Evolutionary conservation across 2,888 invertebrate genomes (phyloP), one percentile per base, ranked within the genome.

Genomic region (Portevinia maculata): DNA sequence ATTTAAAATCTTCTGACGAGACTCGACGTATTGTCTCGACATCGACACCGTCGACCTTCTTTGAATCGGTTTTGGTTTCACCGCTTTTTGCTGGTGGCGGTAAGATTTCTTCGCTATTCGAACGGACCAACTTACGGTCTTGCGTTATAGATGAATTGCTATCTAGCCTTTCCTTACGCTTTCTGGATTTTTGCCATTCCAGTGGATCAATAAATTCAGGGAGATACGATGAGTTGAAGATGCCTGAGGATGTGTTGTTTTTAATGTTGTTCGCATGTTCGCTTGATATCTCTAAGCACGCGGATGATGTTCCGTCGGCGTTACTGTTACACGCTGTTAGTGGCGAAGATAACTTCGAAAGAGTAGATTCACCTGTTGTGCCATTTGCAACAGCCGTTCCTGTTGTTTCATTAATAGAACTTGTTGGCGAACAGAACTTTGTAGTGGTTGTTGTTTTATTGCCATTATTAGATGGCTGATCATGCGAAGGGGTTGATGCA

Each of bases 111-210:
- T 93, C 93, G 69, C 93, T 93, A 88, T 93, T 93, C 55, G 93
- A 93, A 84, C 93, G 91, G 83, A 93, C 92, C 74, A 93, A 91
- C 88, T 93, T 94, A 71, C 93, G 91, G 87, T 94, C 93, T 84
- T 92, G 92, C 52, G 91, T 92, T 67, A 91, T 89, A 28, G 92
- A 93, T 84, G 92, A 92, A 81, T 87, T 90, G 88, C 93, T 93
- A 88, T 94, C 93, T 86, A 93, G 92, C 48, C 93, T 91, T 87
- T 94, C 94, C 89, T 93, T 94, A 84, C 94, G 91, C 88, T 94
- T 93, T 71, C 93, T 90, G 39, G 93, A 90, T 87, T 89, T 90
- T 84, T 90, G 90, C 90, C 91, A 91, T 89, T 91, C 91, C 73
- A 89, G 74, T 41, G 90, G 90, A 86, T 91, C 90, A 64, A 91